Percentiles rank a stretch among this genome's conserved stretches.
phyloP scores from a whole-genome alignment of 2,888 invertebrate genomes.

The Acanthosepion lycidas region DNA sequence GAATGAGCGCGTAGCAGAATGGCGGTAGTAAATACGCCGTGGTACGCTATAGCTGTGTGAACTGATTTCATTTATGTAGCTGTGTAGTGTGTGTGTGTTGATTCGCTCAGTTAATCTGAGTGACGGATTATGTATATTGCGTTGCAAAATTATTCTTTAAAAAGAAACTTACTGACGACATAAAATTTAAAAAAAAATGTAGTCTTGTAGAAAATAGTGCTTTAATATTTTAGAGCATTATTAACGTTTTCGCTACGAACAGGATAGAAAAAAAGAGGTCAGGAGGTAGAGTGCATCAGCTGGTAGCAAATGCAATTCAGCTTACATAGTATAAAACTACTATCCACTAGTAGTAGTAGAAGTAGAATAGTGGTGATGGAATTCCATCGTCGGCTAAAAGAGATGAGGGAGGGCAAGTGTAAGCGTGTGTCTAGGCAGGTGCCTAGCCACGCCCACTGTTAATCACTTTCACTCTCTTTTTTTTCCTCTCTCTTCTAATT shows the following conservation, averaged over 20 bases:
- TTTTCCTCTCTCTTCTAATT: neutral
- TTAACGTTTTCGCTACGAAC: neutral
- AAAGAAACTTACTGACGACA: no score
- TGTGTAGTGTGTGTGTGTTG: neutral
- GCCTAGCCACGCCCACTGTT: neutral
- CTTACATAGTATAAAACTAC: neutral
- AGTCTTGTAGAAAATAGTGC: no score
- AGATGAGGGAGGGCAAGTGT: neutral
- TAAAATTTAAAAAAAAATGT: no score
- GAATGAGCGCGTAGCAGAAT: slow-evolving; percentile 12
- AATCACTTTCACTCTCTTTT: neutral
- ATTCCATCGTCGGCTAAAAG: neutral
- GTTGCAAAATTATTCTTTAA: no score
- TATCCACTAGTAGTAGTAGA: neutral
- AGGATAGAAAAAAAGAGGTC: neutral
- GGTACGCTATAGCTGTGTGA: neutral
- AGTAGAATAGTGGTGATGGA: slow-evolving; percentile 33
- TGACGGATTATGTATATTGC: neutral
- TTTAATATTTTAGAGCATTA: no score
- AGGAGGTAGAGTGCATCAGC: neutral
- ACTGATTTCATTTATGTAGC: neutral
- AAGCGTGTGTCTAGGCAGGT: slow-evolving; percentile 16
- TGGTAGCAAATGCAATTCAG: neutral
- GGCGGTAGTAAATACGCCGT: neutral
- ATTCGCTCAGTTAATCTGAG: neutral